Conservation (phyloP, 2,113 vertebrate genomes). For the Ascaphus truei region DNA sequence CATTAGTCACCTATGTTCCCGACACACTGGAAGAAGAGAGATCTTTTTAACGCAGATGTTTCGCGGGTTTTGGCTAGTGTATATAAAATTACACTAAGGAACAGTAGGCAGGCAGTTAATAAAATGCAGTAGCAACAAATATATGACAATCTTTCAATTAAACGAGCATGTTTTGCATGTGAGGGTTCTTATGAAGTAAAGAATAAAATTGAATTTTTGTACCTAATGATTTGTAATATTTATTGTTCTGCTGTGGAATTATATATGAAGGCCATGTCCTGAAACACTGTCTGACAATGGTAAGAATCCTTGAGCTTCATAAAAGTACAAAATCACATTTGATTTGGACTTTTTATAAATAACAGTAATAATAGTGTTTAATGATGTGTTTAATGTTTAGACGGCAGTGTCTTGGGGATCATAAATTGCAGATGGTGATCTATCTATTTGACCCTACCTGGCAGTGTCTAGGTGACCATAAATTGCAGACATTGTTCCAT, state of each 20-base stretch:
- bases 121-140: neutral
- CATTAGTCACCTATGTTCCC: too few species aligned
- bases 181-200: neutral
- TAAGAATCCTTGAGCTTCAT: constrained; percentile 2
- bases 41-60: too few species aligned
- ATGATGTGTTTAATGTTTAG: neutral
- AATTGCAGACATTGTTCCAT: neutral
- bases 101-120: too few species aligned
- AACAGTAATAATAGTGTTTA: too few species aligned
- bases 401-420: neutral
- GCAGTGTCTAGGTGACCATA: neutral
- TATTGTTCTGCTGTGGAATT: neutral
- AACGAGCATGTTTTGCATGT: neutral
- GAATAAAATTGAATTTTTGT: neutral
- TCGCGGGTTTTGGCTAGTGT: too few species aligned
- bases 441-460: neutral
- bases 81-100: too few species aligned
- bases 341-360: neutral
- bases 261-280: constrained; percentile 1
- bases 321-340: neutral
- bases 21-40: too few species aligned
- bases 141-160: neutral
- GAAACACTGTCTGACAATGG: neutral
- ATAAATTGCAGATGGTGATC: neutral
- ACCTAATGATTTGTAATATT: neutral